Base-by-base conservation (phyloP, 2,113 vertebrate genomes). In the Lasiurus cinereus region DNA sequence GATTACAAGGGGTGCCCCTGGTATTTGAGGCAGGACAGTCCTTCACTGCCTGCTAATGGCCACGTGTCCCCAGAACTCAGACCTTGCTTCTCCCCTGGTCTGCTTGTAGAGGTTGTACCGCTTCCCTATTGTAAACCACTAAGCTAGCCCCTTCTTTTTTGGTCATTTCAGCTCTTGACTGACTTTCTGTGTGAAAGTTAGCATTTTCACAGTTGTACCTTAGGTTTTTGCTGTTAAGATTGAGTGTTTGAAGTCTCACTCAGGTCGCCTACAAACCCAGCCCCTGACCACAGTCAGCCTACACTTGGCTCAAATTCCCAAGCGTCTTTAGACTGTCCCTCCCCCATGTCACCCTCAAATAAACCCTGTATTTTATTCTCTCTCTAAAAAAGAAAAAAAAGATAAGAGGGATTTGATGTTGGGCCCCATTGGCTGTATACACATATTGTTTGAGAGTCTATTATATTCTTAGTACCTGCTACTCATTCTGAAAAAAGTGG, bases 341-440 rank as follows among this genome's bases (percentile, higher is more conserved):
- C 9, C 7, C 29, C n/a, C 31, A 6, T 11, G 48, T 22, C 6
- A 43, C 0, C 43, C 33, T 0, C 31, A n/a, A n/a, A 69, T 87
- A 83, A 77, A 74, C 66, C 52, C 9, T 18, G 3, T 76, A 3
- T 90, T 74, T 93, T 31, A 48, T 48, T 78, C 48, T 73, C 4
- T 56, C 19, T 54, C 5, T 18, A 54, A 54, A 54, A 54, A 18
- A 18, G 18, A 22, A 59, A 59, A 59, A 59, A 24, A 69, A 89
- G 59, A 73, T 27, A 94, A 86, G 85, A 69, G 56, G 8, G 52
- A 66, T 82, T 69, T 64, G 50, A 87, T 86, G 21, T 70, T 77
- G 84, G 27, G 27, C 2, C 24, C 39, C 13, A n/a, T 13, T 64
- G 72, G n/a, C 39, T 64, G 24, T 22, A 64, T n/a, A 62, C 64